Conservation (phyloP, 2,888 invertebrate species). For the Xestia sexstrigata region DNA sequence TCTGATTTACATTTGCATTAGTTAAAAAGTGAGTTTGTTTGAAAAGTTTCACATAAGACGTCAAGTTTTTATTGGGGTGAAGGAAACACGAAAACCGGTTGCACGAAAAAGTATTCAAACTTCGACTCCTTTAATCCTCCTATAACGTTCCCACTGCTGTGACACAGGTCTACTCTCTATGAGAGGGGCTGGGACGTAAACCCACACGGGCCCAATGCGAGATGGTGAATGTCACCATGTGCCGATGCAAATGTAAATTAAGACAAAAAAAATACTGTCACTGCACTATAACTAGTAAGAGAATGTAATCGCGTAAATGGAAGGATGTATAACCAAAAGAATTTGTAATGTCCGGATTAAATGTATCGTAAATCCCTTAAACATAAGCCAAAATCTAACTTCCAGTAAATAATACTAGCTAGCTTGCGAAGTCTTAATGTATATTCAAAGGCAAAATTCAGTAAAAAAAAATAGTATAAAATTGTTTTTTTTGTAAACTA, state of each 20-base stretch:
- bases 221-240: not conserved
- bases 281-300: slow-evolving; percentile 2
- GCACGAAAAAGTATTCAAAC: not conserved
- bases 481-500: slow-evolving; percentile 7
- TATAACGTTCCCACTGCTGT: not conserved
- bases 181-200: not conserved
- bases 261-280: not conserved
- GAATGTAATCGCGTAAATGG: slow-evolving; percentile 14
- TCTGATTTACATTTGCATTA: not conserved
- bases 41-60: not conserved
- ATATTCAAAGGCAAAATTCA: slow-evolving; percentile 1
- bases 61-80: not conserved
- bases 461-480: slow-evolving; percentile 21
- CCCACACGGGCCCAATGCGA: not conserved
- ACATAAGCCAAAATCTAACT: slow-evolving; percentile 27
- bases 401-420: slow-evolving; percentile 17
- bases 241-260: not conserved
- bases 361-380: not conserved
- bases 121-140: not conserved
- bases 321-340: slow-evolving; percentile 19
- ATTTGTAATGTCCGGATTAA: not conserved
- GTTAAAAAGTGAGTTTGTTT: not conserved
- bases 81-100: too few relatives aligned
- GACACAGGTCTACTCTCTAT: not conserved
- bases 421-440: slow-evolving; percentile 5